Evolutionary conservation across 1,140 invertebrate genomes (phyloP).

Genomic region (Cyphomyrmex costatus): DNA sequence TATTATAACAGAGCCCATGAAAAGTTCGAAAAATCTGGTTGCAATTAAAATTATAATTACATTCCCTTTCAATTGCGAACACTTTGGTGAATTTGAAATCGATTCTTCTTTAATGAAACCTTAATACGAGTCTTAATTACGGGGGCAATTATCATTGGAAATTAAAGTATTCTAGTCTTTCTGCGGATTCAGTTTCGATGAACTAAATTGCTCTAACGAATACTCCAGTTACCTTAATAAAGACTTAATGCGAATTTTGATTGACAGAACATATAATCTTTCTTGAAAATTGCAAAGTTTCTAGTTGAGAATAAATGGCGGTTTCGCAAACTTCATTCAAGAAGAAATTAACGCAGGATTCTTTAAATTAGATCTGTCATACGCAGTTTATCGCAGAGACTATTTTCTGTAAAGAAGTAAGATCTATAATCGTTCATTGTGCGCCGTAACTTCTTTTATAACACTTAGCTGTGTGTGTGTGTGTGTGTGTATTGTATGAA

Average conservation of each 20-base stretch:
- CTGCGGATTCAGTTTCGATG: neutral
- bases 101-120: constrained; percentile 34
- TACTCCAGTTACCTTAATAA: neutral
- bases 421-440: neutral
- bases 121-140: constrained; percentile 24
- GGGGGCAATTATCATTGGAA: neutral
- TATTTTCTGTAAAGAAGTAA: neutral
- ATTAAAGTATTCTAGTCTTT: constrained; percentile 20
- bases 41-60: constrained; percentile 44
- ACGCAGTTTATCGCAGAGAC: neutral
- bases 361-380: constrained; percentile 3
- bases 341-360: neutral
- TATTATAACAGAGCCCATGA: neutral
- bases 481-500: too few species aligned
- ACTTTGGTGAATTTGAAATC: constrained; percentile 26
- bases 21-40: neutral
- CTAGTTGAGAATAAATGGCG: constrained; percentile 2
- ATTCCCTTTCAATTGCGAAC: constrained; percentile 2
- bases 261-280: constrained; percentile 14
- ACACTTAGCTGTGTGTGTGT: neutral
- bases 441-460: constrained; percentile 7
- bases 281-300: constrained; percentile 12
- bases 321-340: constrained; percentile 20
- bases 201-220: constrained; percentile 15
- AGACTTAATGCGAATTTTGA: constrained; percentile 15